Evolutionary conservation across 2,113 vertebrate genomes (phyloP), one percentile per base, ranked within the genome.

Genomic region (Cinclus mexicanus): DNA sequence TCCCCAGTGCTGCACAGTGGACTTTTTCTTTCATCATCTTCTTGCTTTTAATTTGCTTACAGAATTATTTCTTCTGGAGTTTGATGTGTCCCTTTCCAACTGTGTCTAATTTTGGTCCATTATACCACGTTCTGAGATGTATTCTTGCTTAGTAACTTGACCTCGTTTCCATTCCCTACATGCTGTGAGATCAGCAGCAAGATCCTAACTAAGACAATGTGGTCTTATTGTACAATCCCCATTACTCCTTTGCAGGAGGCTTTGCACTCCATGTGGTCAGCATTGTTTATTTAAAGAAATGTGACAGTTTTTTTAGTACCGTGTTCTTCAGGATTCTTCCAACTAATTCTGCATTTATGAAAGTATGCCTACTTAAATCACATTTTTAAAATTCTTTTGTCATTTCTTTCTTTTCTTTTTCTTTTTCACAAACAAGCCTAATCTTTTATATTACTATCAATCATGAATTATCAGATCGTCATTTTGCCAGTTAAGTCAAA

Each of bases 91-190:
- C 70, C 57, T 95, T 79, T 72, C 68, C 72, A 89, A 57, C 72
- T 91, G 44, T 63, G 42, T 92, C 71, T 93, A 69, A 86, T 88
- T 94, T 94, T 86, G 79, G 23, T 55, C 90, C 37, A 26, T 93
- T 88, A 83, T 83, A 57, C 46, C 46, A 22, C 80, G 23, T 88
- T 93, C 67, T 92, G 46, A 85, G 74, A 31, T 88, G 55, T 84
- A 79, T 95, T 95, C 88, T 60, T 76, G 26, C 87, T 85, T 75
- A 71, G 65, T 85, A 86, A 72, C 23, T 86, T 95, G 94, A 94
- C 86, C 85, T 93, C 10, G 7, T 96, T 93, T 96, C 71, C 59
- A 80, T 93, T 88, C 63, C 37, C 50, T 63, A 1, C 92, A 59
- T 90, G 88, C 90, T 94, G 83, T 77, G 88, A 92, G 79, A 83